Conservation (phyloP, 2,888 invertebrate genomes). For the Baronia brevicornis region DNA sequence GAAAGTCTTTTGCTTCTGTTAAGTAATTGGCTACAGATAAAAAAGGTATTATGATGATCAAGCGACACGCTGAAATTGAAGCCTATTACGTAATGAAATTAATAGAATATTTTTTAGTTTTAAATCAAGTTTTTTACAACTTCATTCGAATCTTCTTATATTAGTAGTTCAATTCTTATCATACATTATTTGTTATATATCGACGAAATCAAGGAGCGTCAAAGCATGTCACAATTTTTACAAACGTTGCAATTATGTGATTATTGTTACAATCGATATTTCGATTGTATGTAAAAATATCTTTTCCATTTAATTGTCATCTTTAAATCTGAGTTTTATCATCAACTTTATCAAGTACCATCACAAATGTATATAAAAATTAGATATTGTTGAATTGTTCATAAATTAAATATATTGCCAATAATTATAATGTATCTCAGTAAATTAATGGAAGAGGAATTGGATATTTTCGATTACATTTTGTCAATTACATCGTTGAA, state of each 20-base stretch:
- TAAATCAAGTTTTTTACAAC: no score
- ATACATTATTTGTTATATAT: no score
- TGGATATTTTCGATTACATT: conserved; percentile 3
- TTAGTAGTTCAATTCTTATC: no score
- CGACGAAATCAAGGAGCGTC: no score
- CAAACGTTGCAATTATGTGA: neutral
- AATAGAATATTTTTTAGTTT: no score
- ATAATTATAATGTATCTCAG: conserved; percentile 14
- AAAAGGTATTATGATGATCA: no score
- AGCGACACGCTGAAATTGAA: no score
- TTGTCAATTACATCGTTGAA: conserved; percentile 6
- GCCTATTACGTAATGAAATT: no score
- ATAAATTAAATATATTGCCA: conserved; percentile 27
- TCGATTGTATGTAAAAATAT: conserved; percentile 3
- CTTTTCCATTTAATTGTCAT: neutral
- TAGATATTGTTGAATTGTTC: conserved; percentile 56
- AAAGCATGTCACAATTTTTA: conserved; percentile 4
- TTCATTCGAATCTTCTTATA: no score
- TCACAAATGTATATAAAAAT: conserved; percentile 56
- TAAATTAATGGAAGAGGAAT: conserved; percentile 1
- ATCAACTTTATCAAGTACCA: conserved; percentile 48
- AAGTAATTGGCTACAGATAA: no score
- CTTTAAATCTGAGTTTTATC: neutral
- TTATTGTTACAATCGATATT: no score
- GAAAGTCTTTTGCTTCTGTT: no score